These are phyloP conservation scores for Ardeotis arabs DNA, from an alignment of 2,113 vertebrate species.

Conservation along the genomic window DNA sequence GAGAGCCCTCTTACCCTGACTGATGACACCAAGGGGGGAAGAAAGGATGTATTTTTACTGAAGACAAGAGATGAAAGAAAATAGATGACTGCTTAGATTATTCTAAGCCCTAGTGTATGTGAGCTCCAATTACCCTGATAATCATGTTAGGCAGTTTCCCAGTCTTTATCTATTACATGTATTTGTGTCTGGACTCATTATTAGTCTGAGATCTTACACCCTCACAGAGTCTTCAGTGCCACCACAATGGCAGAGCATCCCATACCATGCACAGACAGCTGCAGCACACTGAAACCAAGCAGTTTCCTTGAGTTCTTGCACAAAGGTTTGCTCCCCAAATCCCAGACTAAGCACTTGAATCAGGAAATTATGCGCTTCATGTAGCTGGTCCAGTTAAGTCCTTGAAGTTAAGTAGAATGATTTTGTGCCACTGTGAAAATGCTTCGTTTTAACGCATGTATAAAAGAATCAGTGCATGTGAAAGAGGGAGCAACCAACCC, in stretches of 20 bases:
- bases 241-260: neutral
- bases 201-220: neutral
- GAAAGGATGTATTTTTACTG: neutral
- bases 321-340: neutral
- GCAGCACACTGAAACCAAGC: neutral
- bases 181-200: neutral
- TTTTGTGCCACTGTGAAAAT: neutral
- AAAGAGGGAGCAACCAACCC: neutral
- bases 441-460: neutral
- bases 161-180: neutral
- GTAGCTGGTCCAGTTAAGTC: neutral
- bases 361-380: neutral
- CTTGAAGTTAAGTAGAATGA: neutral
- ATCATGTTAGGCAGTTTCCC: neutral
- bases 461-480: neutral
- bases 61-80: neutral
- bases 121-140: neutral
- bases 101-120: neutral
- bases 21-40: neutral
- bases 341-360: neutral
- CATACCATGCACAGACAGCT: neutral
- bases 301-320: neutral
- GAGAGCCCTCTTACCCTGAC: neutral
- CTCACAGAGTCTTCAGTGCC: neutral
- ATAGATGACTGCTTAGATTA: neutral